Evolutionary conservation across 1,140 invertebrate species (phyloP).

Genomic region (Sycobia sp.): DNA sequence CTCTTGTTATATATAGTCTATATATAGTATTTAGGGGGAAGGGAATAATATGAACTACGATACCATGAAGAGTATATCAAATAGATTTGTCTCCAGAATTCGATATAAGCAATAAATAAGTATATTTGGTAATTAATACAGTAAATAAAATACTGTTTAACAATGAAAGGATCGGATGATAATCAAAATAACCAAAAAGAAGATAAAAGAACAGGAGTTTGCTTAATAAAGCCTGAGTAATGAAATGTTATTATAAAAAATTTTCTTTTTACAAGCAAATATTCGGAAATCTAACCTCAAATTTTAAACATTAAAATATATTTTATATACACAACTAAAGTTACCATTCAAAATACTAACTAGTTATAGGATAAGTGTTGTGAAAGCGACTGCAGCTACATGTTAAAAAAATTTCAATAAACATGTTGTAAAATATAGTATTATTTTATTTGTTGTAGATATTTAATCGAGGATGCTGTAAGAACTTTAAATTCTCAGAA

Average conservation of each 20-base stretch:
- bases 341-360: not conserved
- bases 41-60: no score
- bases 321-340: not conserved
- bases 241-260: no score
- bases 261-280: not conserved
- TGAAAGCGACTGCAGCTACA: no score
- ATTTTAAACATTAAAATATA: not conserved
- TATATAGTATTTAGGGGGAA: no score
- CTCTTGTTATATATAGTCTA: no score
- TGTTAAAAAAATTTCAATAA: not conserved
- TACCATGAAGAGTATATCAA: no score
- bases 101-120: no score
- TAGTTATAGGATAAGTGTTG: constrained; percentile 7
- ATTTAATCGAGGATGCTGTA: constrained; percentile 32
- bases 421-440: constrained; percentile 23
- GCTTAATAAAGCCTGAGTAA: constrained; percentile 65
- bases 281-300: constrained; percentile 10
- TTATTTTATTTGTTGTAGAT: constrained; percentile 18
- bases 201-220: constrained; percentile 58
- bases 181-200: constrained; percentile 38
- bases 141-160: not conserved
- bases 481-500: not conserved
- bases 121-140: no score
- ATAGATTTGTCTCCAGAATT: no score
- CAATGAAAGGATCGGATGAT: constrained; percentile 16